A percentile compares a stretch with the other conserved stretches of the same genome.
These are phyloP conservation scores for Antheraea yamamai DNA, from an alignment of 2,888 invertebrate genomes.

Conservation along the genomic window DNA sequence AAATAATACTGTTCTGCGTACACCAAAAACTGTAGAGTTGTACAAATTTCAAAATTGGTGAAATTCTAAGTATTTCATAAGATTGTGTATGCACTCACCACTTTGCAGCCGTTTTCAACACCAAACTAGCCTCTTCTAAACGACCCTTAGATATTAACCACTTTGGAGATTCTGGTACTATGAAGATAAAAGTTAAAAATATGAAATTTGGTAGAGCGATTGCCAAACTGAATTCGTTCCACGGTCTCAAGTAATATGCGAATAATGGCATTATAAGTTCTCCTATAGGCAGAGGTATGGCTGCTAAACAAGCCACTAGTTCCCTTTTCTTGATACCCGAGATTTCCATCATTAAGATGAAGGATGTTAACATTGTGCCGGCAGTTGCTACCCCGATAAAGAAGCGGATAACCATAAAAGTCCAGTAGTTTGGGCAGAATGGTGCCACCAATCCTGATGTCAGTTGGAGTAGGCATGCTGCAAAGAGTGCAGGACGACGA, in stretches of 20 bases:
- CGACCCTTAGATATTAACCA: slow-evolving; percentile 87
- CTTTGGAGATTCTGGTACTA: slow-evolving; percentile 88
- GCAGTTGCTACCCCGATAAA: slow-evolving; percentile 86
- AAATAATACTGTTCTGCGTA: background rate
- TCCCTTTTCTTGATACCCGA: slow-evolving; percentile 75
- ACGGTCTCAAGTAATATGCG: slow-evolving; percentile 82
- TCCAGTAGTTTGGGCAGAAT: slow-evolving; percentile 78
- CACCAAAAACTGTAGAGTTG: background rate
- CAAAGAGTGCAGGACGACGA: slow-evolving; percentile 84
- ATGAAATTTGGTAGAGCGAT: slow-evolving; percentile 80
- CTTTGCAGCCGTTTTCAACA: slow-evolving; percentile 83
- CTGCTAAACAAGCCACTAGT: slow-evolving; percentile 77
- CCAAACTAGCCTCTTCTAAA: slow-evolving; percentile 80
- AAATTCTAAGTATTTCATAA: background rate
- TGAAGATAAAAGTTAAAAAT: slow-evolving; percentile 83
- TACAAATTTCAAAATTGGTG: background rate
- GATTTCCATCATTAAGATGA: slow-evolving; percentile 83
- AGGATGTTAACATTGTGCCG: slow-evolving; percentile 87
- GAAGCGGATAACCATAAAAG: slow-evolving; percentile 84
- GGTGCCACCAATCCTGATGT: slow-evolving; percentile 83
- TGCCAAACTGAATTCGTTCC: slow-evolving; percentile 83
- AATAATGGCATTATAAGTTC: slow-evolving; percentile 82
- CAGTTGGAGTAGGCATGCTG: slow-evolving; percentile 83
- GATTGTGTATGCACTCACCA: slow-evolving; percentile 36
- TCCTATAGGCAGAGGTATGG: slow-evolving; percentile 83